These are phyloP conservation scores for Lydus trimaculatus DNA, from an alignment of 2,888 invertebrate species.

Conservation along the genomic window DNA sequence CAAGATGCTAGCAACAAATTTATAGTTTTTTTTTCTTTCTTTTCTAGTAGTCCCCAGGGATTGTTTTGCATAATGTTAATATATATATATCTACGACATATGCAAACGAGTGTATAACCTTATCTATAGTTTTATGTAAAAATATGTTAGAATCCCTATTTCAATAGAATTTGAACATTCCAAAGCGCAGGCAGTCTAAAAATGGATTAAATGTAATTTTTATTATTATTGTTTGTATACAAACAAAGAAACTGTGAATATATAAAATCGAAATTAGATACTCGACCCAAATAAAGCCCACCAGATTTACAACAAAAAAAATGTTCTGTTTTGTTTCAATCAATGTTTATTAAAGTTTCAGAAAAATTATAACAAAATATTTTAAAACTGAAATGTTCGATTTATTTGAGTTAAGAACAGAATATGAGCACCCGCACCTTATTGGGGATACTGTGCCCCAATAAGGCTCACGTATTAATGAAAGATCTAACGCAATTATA, in stretches of 20 bases:
- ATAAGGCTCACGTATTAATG: too few species aligned
- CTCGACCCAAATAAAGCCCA: too few species aligned
- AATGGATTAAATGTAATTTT: neutral
- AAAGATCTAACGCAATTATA: too few species aligned
- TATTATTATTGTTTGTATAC: neutral
- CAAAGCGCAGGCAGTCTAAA: neutral
- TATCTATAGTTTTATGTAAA: neutral
- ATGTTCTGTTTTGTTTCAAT: too few species aligned
- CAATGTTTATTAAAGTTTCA: too few species aligned
- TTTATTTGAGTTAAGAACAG: too few species aligned
- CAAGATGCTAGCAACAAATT: neutral
- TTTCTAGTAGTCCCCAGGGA: neutral
- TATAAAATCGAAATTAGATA: too few species aligned
- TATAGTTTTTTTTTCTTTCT: neutral
- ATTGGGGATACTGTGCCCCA: too few species aligned
- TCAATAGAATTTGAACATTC: neutral
- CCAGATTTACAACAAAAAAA: too few species aligned
- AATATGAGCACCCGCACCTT: too few species aligned
- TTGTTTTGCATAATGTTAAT: slow-evolving; percentile 6
- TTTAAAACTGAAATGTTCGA: too few species aligned
- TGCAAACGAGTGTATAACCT: neutral
- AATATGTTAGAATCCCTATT: neutral
- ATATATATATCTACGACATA: slow-evolving; percentile 8
- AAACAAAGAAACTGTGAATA: neutral
- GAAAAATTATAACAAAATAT: too few species aligned